Conservation (phyloP, 2,888 invertebrate genomes). For the Scaptomyza parva region DNA sequence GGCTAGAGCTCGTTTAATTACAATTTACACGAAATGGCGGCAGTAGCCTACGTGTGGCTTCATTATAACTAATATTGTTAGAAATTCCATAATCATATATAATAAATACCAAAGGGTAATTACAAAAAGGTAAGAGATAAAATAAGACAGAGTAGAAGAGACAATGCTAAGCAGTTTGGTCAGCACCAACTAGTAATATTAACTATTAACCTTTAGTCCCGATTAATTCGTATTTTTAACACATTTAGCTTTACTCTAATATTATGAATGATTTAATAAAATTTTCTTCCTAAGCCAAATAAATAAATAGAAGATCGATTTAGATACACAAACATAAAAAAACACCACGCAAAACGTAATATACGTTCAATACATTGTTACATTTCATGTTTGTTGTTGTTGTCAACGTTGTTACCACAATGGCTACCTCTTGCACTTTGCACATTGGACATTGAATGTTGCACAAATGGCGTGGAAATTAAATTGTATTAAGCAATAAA, state of each 20-base stretch:
- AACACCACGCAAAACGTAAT: no score
- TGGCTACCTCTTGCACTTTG: conserved; percentile 41
- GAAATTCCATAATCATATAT: conserved; percentile 55
- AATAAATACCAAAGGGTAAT: conserved; percentile 23
- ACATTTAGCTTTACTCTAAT: no score
- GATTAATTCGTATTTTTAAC: no score
- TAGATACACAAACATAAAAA: no score
- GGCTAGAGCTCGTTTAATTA: conserved; percentile 37
- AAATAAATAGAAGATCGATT: no score
- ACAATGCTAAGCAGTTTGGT: conserved; percentile 18
- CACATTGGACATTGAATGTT: conserved; percentile 43
- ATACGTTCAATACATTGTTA: no score
- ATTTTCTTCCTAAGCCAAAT: no score
- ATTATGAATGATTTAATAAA: no score
- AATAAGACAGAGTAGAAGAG: no score
- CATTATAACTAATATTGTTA: conserved; percentile 60
- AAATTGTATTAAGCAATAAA: conserved; percentile 69
- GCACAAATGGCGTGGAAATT: conserved; percentile 66
- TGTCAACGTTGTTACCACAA: conserved; percentile 49
- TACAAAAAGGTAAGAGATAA: no score
- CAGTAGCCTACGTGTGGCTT: conserved; percentile 30
- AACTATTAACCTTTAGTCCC: no score
- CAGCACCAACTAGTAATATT: conserved; percentile 14
- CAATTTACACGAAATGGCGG: conserved; percentile 39
- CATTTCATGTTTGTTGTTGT: conserved; percentile 22